Conservation (phyloP, 2,888 invertebrate genomes). For the Odontocolon sp. region DNA sequence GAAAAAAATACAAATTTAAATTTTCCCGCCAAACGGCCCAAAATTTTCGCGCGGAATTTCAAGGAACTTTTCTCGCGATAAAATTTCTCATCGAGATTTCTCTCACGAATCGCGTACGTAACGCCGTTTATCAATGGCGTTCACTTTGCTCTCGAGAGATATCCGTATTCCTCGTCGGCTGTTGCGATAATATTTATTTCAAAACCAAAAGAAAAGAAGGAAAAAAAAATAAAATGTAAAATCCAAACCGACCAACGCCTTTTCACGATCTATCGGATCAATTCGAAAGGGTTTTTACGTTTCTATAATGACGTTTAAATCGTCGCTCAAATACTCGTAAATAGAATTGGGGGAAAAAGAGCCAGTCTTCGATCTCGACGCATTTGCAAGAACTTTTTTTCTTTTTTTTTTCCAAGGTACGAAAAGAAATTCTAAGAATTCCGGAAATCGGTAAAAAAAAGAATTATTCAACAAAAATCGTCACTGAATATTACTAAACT, state of each 20-base stretch:
- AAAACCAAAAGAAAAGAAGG: constrained; percentile 51
- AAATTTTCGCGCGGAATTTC: neutral
- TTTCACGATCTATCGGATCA: constrained; percentile 46
- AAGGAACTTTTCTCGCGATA: too few species aligned
- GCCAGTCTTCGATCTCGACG: constrained; percentile 1
- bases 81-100: neutral
- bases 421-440: too few species aligned
- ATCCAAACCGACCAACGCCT: constrained; percentile 46
- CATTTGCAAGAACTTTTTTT: too few species aligned
- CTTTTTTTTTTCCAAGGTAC: too few species aligned
- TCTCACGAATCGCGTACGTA: constrained; percentile 61
- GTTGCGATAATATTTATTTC: constrained; percentile 35
- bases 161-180: constrained; percentile 54
- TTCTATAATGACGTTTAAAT: constrained; percentile 64
- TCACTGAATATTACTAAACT: too few species aligned
- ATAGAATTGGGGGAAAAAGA: constrained; percentile 25
- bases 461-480: too few species aligned
- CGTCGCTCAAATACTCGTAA: constrained; percentile 1
- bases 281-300: constrained; percentile 42
- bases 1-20: constrained; percentile 1
- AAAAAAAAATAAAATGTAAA: constrained; percentile 64
- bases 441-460: too few species aligned
- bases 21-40: constrained; percentile 2
- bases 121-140: constrained; percentile 66
- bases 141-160: constrained; percentile 65